Evolutionary conservation across 2,888 invertebrate species (phyloP), one percentile per base, ranked within the genome.

Genomic region (Biston betularia): DNA sequence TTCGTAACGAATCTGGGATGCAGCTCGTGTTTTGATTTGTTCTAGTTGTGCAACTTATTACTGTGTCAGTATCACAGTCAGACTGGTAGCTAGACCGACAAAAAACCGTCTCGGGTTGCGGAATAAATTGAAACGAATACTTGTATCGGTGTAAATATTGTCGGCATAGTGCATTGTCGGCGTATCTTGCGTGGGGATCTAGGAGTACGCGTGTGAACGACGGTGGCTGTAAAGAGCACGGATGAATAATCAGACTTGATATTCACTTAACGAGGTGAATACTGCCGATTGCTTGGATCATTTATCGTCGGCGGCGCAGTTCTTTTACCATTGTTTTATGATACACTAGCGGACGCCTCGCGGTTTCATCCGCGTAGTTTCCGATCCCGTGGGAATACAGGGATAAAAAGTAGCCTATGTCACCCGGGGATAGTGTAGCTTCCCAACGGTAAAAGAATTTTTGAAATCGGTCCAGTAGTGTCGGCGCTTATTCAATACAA

Each of bases 241-340:
- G 87, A 87, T 89, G 85, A 86, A 85, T 90, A 89, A 90, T 89
- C 89, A 86, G 74, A 73, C 84, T 90, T 89, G 84, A 80, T 82
- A 91, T 90, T 89, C 90, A 87, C 70, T 75, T 64, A 65, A 78
- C 80, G 79, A 74, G 70, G 75, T 81, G 78, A 80, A 83, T 81
- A 79, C 79, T 82, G 81, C 81, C 82, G 84, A 87, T 85, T 82
- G 79, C 80, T 80, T 84, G 83, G 83, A 81, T 83, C 81, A 82
- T 73, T 76, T 71, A 77, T 72, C 65, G 63, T 48, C 35, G 45
- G 44, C 53, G 53, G 15, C 45, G 53, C 24, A 10, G 10, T 34
- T 61, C 52, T 35, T 50, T 45, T 49, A 11, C 4, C 49, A 58
- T 40, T 40, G n/a, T 42, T 58, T 33, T 58, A 49, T 50, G n/a